phyloP scores from a whole-genome alignment of 2,888 invertebrate species.

The Apodemia duryi region DNA sequence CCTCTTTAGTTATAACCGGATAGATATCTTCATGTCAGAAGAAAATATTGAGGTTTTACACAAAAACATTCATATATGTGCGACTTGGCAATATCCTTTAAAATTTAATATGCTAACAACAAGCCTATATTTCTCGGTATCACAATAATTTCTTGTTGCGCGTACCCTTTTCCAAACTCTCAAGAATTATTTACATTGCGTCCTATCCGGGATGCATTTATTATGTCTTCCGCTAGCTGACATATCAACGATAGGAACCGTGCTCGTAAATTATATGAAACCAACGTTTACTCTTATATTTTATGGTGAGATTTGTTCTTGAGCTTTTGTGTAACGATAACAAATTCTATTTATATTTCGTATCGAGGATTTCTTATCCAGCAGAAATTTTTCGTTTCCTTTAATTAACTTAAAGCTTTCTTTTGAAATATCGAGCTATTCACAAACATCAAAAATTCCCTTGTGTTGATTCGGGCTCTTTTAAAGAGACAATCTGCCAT shows the following conservation, averaged over 20 bases:
- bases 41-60: too few species aligned
- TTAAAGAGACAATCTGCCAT: too few species aligned
- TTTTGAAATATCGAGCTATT: too few species aligned
- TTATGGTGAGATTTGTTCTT: constrained; percentile 2
- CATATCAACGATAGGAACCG: constrained; percentile 12
- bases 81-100: not conserved
- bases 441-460: too few species aligned
- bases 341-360: constrained; percentile 1
- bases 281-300: constrained; percentile 9
- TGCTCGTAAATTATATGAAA: constrained; percentile 7
- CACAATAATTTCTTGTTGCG: constrained; percentile 11
- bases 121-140: not conserved
- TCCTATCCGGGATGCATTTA: constrained; percentile 15
- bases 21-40: too few species aligned
- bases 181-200: constrained; percentile 12
- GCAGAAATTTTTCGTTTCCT: too few species aligned
- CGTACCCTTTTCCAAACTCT: constrained; percentile 11
- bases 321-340: not conserved
- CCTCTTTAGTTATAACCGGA: too few species aligned
- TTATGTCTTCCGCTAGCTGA: constrained; percentile 13
- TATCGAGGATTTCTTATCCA: not conserved
- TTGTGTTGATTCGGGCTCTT: too few species aligned
- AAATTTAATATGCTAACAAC: not conserved
- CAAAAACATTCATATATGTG: too few species aligned
- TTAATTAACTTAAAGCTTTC: too few species aligned